phyloP scores from a whole-genome alignment of 1,140 invertebrate species.

The Drosophila virilis region DNA sequence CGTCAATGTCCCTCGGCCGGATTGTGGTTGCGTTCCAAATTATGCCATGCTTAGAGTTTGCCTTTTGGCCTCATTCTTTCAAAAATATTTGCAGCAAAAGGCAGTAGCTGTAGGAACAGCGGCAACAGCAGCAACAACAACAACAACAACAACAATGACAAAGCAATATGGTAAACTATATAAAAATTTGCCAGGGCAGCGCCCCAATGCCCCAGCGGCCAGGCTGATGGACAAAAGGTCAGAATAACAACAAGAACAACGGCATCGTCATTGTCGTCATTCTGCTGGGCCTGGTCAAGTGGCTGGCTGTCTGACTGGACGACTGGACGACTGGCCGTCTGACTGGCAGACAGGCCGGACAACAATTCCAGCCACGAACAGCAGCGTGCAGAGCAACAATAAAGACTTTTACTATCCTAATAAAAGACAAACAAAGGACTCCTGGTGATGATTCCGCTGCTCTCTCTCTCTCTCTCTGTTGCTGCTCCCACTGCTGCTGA shows the following conservation, averaged over 20 bases:
- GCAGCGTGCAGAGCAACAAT: conserved; percentile 61
- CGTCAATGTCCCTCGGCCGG: conserved; percentile 16
- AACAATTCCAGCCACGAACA: conserved; percentile 32
- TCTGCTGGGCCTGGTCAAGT: conserved; percentile 74
- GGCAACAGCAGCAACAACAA: not conserved
- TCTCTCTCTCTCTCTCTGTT: conserved; percentile 21
- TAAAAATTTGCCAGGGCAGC: conserved; percentile 69
- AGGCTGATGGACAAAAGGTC: conserved; percentile 71
- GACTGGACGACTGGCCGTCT: conserved; percentile 31
- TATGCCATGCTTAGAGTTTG: conserved; percentile 72
- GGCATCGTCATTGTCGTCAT: conserved; percentile 78
- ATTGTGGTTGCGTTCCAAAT: conserved; percentile 61
- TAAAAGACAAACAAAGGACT: conserved; percentile 82
- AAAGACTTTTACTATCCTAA: conserved; percentile 82
- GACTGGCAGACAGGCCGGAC: conserved; percentile 2
- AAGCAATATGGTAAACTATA: conserved; percentile 80
- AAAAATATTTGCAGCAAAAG: conserved; percentile 65
- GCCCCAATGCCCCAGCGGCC: conserved; percentile 22
- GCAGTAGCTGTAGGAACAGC: conserved; percentile 1
- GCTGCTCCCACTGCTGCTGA: conserved; percentile 19
- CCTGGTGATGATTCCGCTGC: conserved; percentile 48
- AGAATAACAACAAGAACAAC: conserved; percentile 43
- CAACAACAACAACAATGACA: conserved; percentile 50
- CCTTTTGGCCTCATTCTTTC: conserved; percentile 71
- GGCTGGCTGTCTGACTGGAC: conserved; percentile 42